Base-by-base conservation (phyloP, 2,888 invertebrate genomes). In the Nysson spinosus region DNA sequence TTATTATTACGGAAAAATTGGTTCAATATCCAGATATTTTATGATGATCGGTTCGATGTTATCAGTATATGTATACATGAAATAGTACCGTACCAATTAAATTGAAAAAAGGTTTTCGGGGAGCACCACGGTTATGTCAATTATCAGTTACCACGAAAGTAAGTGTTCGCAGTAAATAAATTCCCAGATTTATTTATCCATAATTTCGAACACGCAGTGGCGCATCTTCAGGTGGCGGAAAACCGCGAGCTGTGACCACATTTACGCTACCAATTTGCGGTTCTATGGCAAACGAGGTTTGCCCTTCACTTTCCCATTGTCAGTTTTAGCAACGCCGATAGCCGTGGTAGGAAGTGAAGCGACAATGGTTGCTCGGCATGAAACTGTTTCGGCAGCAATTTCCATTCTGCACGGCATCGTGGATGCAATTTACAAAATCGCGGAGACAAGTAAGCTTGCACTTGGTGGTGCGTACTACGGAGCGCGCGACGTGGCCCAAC, bases 191-290 rank as follows among this genome's bases (percentile, higher is more conserved):
- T 34, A 14, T 34, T 34, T 34, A 34, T 16, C 34, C 5, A 34
- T 14, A 34, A 34, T 14, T 34, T 14, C 3, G 34, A 16, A 34
- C 11, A 30, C 30, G 30, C 30, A 30, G 30, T 1, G 14, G 34
- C 12, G 14, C 16, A 6, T 34, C 34, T 14, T 5, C 1, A 4
- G 14, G 12, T 14, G 14, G 14, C 34, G 34, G n/a, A n/a, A 14
- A 14, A 4, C 14, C 9, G 12, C 14, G 4, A 16, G 34, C 16
- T 14, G n/a, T 20, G 19, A 5, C 7, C 4, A 2, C 34, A 12
- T 12, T 55, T 55, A 28, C 37, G 3, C 12, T 20, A 20, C 5
- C 22, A 37, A 37, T 55, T 55, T 55, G 55, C 39, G 55, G 55
- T 32, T 16, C 6, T 17, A 16, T 7, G 22, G 32, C 6, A 55